Conservation (phyloP, 2,888 invertebrate genomes). For the Glaucopsyche alexis region DNA sequence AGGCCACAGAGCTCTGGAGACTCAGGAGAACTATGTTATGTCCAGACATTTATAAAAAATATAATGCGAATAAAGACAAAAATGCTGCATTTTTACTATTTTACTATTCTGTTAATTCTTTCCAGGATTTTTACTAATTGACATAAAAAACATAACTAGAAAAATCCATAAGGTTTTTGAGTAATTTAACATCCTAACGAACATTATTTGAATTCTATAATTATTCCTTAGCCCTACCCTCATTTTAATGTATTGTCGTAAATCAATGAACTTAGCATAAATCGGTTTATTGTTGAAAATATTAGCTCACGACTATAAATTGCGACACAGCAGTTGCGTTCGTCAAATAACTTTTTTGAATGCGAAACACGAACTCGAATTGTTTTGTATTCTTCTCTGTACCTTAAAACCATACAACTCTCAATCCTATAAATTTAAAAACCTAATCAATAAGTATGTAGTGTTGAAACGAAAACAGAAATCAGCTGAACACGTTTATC, state of each 20-base stretch:
- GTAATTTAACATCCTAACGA: neutral
- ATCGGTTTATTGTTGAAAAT: neutral
- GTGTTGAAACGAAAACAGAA: slow-evolving; percentile 15
- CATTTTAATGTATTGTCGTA: neutral
- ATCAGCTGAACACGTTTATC: slow-evolving; percentile 41
- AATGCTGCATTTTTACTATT: too few relatives aligned
- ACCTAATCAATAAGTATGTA: neutral
- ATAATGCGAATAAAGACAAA: too few relatives aligned
- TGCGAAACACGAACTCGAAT: neutral
- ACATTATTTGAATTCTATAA: slow-evolving; percentile 1
- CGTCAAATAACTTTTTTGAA: too few relatives aligned
- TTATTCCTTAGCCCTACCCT: neutral
- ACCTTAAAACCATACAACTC: neutral
- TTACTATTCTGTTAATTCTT: too few relatives aligned
- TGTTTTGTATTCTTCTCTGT: neutral
- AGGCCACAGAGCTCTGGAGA: too few relatives aligned
- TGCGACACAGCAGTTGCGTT: neutral
- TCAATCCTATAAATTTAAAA: neutral
- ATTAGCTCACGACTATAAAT: neutral
- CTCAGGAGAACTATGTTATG: too few relatives aligned
- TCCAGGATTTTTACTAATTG: too few relatives aligned
- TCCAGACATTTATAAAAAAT: too few relatives aligned
- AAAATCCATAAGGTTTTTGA: too few relatives aligned
- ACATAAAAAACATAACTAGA: too few relatives aligned
- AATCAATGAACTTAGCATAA: neutral